Evolutionary conservation across 2,888 invertebrate species (phyloP), one percentile per base, ranked within the genome.

Genomic region (Tetramorium bicarinatum): DNA sequence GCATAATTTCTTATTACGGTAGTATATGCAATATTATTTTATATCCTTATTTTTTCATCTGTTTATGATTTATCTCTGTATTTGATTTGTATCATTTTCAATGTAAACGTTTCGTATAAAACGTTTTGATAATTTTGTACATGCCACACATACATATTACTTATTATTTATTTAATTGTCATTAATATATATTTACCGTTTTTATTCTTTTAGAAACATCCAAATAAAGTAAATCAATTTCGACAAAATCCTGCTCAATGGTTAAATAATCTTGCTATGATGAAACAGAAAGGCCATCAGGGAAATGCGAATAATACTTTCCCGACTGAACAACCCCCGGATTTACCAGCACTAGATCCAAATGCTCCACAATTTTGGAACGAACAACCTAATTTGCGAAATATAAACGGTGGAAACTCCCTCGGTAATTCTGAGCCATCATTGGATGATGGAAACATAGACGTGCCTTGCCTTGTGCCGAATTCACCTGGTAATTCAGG

Each of bases 181-280:
- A 79, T 79, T 80, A 80, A 80, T 80, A 47, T 29, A 54, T 59
- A 61, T 71, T 49, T 72, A 61, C 0, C 21, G 0, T 80, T 80
- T 79, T 72, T 83, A 69, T 87, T 85, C 91, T 96, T 96, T 84
- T 96, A 98, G 97, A 99, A 98, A 96, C 97, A 98, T 95, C 98
- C 98, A 4, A 96, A 98, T 91, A 99, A 99, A 96, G 97, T 97
- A 94, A 97, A 97, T 80, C 98, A 98, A 93, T 97, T 98, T 94
- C 96, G 98, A 92, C 98, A 98, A 93, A 98, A 97, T 93, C 97
- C 97, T 72, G 97, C 97, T 38, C 97, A 97, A 93, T 97, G 97
- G 97, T 95, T 97, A 56, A 97, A 97, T 93, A 97, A 97, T 93
- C 95, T 97, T 72, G 97, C 97, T 66, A 97, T 97, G 96, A 97